Percentiles rank a stretch among this genome's conserved stretches.
These are phyloP conservation scores for Bos indicus DNA, from an alignment of 2,113 vertebrate species.

Conservation along the genomic window DNA sequence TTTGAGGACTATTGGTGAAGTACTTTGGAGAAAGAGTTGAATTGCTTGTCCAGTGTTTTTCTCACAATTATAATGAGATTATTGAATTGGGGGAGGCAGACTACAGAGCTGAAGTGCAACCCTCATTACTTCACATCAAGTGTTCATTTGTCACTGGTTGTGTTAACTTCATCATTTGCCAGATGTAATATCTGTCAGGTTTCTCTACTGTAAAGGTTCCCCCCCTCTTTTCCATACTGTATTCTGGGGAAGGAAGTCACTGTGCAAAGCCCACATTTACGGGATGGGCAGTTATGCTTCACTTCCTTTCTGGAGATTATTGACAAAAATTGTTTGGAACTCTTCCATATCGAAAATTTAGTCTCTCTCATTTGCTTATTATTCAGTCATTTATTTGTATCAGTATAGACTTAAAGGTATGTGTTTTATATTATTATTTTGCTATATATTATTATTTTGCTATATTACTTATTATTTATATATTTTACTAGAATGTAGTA, in stretches of 20 bases:
- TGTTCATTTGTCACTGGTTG: background rate
- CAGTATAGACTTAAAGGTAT: background rate
- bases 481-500: background rate
- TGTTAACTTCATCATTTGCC: background rate
- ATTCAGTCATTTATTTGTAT: background rate
- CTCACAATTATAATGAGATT: background rate
- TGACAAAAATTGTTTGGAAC: background rate
- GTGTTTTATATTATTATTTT: background rate
- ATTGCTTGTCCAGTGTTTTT: background rate
- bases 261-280: background rate
- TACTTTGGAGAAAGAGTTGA: background rate
- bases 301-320: background rate
- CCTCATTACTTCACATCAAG: background rate
- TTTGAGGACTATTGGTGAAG: background rate
- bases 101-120: background rate
- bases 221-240: background rate
- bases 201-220: background rate
- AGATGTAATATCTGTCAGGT: background rate
- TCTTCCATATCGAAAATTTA: background rate
- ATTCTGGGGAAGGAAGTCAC: background rate
- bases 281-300: background rate
- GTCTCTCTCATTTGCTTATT: background rate
- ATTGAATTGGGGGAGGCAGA: background rate
- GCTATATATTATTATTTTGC: background rate
- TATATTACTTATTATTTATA: background rate